Evolutionary conservation across 2,113 vertebrate genomes (phyloP), one percentile per base, ranked within the genome.

Genomic region (Morphnarchus princeps): DNA sequence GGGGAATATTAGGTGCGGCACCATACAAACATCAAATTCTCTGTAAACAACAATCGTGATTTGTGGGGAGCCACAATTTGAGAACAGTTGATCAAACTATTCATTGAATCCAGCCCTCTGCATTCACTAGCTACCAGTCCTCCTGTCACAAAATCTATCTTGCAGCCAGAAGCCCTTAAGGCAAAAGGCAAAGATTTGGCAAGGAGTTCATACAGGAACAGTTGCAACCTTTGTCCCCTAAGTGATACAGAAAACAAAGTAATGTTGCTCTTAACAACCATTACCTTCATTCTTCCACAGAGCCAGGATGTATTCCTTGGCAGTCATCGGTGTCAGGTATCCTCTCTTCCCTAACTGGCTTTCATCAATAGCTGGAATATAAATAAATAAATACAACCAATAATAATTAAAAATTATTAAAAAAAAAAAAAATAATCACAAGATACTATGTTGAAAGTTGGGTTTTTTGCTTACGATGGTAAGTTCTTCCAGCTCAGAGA

Each of bases 211-310:
- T 2, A 58, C 0, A 15, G 43, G 7, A 54, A 45, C 7, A n/a
- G 58, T 20, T 82, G 28, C 34, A 62, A 55, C 57, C 50, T 78
- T 55, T 34, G 36, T 34, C 45, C 34, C 24, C 13, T 83, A 25
- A 80, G 34, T 19, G 28, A 57, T 21, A 80, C 4, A 77, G 43
- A 70, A 42, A 52, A 28, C 31, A 93, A 79, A 69, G 22, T 11
- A 29, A 65, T 4, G 4, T 6, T n/a, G 49, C 40, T 66, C 18
- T 82, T 62, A 49, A 92, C 8, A 92, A 81, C 34, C 40, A 36
- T 86, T 94, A 99, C 99, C 99, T 98, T 99, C 99, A 67, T 98
- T 99, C 86, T 98, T 97, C 99, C 99, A 99, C 24, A 99, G 94
- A 65, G 98, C 96, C 36, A 82, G 66, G 62, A 98, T 55, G 32